phyloP scores from a whole-genome alignment of 2,888 invertebrate species.

The Ophion slaviceki region DNA sequence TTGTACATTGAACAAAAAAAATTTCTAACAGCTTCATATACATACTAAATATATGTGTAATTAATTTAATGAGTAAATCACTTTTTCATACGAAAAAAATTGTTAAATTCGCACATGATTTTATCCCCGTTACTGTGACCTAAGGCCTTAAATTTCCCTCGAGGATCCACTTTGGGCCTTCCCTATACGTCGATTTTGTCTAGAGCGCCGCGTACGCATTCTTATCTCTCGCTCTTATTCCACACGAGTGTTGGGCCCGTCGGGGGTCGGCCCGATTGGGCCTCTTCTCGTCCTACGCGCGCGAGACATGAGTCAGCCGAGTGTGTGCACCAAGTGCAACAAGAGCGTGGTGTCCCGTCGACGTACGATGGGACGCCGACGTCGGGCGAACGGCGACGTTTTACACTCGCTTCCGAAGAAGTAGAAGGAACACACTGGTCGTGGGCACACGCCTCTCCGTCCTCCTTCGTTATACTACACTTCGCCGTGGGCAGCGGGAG shows the following conservation, averaged over 20 bases:
- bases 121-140: too few species aligned
- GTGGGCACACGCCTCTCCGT: conserved; percentile 72
- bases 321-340: conserved; percentile 44
- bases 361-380: neutral
- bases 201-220: conserved; percentile 7
- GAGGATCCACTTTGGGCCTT: too few species aligned
- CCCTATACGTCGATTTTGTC: conserved; percentile 17
- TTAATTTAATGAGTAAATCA: too few species aligned
- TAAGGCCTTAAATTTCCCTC: too few species aligned
- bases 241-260: conserved; percentile 31
- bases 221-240: conserved; percentile 39
- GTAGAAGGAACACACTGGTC: conserved; percentile 73
- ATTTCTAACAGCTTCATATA: too few species aligned
- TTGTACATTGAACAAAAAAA: too few species aligned
- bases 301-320: conserved; percentile 58
- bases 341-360: conserved; percentile 33
- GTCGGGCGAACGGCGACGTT: conserved; percentile 61
- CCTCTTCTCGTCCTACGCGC: conserved; percentile 62
- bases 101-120: too few species aligned
- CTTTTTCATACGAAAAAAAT: too few species aligned
- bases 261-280: conserved; percentile 34
- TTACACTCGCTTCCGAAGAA: conserved; percentile 66
- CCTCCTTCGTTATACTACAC: conserved; percentile 65
- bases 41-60: too few species aligned
- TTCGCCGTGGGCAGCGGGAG: conserved; percentile 46